phyloP scores from a whole-genome alignment of 2,113 vertebrate species.

The Lagopus leucura region DNA sequence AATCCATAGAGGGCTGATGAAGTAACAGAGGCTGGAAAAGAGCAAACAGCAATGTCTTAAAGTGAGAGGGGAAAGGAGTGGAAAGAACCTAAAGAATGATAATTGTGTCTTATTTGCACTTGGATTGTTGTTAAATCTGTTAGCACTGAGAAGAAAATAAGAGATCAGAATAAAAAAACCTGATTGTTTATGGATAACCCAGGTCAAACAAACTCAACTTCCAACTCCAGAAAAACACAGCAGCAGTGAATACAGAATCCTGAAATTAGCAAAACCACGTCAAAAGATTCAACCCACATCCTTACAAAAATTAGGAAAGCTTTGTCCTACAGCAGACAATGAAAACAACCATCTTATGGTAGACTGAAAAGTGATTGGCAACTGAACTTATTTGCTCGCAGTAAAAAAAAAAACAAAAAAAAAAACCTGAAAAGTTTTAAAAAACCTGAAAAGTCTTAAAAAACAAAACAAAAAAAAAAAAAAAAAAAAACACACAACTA shows the following conservation, averaged over 20 bases:
- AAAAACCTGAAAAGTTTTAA: background rate
- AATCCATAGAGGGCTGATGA: background rate
- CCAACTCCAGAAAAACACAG: background rate
- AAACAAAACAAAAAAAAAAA: background rate
- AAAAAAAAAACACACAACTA: too few species aligned
- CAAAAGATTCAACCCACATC: background rate
- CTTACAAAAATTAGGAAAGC: background rate
- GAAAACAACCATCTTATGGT: background rate
- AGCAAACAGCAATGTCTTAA: background rate
- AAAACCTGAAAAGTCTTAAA: background rate
- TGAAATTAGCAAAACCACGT: background rate
- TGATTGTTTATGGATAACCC: background rate
- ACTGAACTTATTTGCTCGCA: background rate
- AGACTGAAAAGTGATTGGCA: background rate
- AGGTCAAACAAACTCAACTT: background rate
- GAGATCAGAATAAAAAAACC: background rate
- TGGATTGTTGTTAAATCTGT: background rate
- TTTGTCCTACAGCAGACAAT: background rate
- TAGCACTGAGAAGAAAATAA: background rate
- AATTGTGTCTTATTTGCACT: background rate
- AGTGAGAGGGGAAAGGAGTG: background rate
- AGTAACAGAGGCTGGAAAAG: background rate
- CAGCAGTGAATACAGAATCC: background rate
- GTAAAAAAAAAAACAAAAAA: background rate
- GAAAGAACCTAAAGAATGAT: background rate